Evolutionary conservation across 2,888 invertebrate species (phyloP).

Genomic region (Pheosia gnoma): DNA sequence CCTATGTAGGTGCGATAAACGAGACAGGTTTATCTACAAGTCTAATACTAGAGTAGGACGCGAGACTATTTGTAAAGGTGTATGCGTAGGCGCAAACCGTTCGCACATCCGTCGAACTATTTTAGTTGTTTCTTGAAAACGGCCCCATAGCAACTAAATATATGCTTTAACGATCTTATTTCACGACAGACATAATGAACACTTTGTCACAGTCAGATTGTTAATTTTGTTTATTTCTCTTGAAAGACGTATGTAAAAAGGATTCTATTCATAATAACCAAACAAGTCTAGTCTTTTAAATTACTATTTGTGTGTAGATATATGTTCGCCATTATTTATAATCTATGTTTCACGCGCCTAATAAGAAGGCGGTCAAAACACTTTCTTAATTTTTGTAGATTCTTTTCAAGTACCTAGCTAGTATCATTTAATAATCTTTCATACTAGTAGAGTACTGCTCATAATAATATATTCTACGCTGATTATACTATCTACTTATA

Average conservation of each 20-base stretch:
- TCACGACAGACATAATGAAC: constrained; percentile 21
- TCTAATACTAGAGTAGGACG: constrained; percentile 28
- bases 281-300: too few relatives aligned
- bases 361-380: too few relatives aligned
- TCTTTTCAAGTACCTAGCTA: too few relatives aligned
- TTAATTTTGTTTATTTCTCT: constrained; percentile 15
- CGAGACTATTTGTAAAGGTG: constrained; percentile 40
- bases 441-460: not conserved
- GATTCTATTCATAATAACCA: too few relatives aligned
- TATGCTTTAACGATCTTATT: constrained; percentile 26
- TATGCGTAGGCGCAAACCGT: constrained; percentile 39
- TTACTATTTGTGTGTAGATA: too few relatives aligned
- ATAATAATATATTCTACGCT: not conserved
- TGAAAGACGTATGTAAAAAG: too few relatives aligned
- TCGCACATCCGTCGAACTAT: constrained; percentile 59
- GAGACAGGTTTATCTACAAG: constrained; percentile 29
- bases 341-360: too few relatives aligned
- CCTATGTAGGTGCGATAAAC: constrained; percentile 47
- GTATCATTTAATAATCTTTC: not conserved
- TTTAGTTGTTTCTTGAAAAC: constrained; percentile 45
- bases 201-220: constrained; percentile 17
- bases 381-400: too few relatives aligned
- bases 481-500: not conserved
- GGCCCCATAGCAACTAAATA: constrained; percentile 44
- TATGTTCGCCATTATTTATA: too few relatives aligned